phyloP scores from a whole-genome alignment of 37 sponge, comb jelly and placozoan genomes.

The Crambe crambe region DNA sequence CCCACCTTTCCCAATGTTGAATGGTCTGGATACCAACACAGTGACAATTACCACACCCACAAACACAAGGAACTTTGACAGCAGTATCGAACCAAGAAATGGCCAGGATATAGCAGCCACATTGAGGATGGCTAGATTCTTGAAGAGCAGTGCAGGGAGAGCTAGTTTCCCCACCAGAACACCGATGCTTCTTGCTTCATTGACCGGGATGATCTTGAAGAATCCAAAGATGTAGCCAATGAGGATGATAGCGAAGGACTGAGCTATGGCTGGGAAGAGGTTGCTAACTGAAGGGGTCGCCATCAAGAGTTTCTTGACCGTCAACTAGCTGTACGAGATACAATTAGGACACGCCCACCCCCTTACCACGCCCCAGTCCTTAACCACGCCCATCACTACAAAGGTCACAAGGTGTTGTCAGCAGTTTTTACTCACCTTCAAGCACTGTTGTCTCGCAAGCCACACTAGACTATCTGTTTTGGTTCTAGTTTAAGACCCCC shows the following conservation, averaged over 20 bases:
- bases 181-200: constrained; percentile 50
- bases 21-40: constrained; percentile 29
- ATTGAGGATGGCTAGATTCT: constrained; percentile 59
- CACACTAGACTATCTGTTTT: too few relatives aligned
- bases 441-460: too few relatives aligned
- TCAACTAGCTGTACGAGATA: background rate
- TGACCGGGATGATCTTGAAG: constrained; percentile 53
- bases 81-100: constrained; percentile 58
- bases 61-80: constrained; percentile 64
- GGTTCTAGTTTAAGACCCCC: too few relatives aligned
- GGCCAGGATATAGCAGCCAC: constrained; percentile 56
- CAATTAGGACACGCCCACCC: too few relatives aligned
- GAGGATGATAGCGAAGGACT: constrained; percentile 63
- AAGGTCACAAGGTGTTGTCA: too few relatives aligned
- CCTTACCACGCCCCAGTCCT: too few relatives aligned
- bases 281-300: constrained; percentile 12
- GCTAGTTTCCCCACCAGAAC: constrained; percentile 57
- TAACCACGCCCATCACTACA: too few relatives aligned
- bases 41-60: constrained; percentile 34
- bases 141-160: constrained; percentile 64
- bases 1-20: constrained; percentile 51
- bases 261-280: constrained; percentile 69
- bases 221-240: constrained; percentile 69
- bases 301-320: background rate
- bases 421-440: too few relatives aligned